Conservation (phyloP, 2,113 vertebrate species). For the Alethe castanea region DNA sequence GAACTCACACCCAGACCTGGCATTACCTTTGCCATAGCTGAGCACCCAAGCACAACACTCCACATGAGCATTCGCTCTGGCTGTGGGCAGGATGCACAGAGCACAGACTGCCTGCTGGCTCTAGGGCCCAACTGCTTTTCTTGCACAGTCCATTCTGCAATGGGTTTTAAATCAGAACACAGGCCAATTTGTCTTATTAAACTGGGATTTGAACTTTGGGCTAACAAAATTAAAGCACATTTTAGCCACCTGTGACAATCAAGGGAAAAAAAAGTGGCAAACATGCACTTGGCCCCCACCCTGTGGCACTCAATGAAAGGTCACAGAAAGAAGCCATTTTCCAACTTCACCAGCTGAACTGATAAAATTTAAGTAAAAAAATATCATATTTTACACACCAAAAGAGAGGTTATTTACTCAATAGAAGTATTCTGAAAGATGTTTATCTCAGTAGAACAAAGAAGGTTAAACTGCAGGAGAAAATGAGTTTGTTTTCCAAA, state of each 20-base stretch:
- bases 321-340: neutral
- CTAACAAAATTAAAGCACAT: neutral
- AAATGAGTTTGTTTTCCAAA: neutral
- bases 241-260: neutral
- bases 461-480: neutral
- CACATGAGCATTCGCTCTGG: neutral
- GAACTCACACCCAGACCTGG: neutral
- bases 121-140: neutral
- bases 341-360: neutral
- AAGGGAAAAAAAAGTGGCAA: neutral
- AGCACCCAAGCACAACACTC: neutral
- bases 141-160: neutral
- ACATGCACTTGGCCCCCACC: neutral
- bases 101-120: neutral
- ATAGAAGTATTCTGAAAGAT: neutral
- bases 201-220: neutral
- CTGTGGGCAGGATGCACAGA: neutral
- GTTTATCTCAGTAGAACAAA: neutral
- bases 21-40: neutral
- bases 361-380: neutral
- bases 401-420: neutral
- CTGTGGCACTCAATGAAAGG: slow-evolving; percentile 8
- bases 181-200: neutral
- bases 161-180: neutral
- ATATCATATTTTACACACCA: neutral